Percentiles rank a stretch among this genome's conserved stretches.
Conservation (phyloP, 64 coral and sea anemone genomes). For the Actinia tenebrosa region DNA sequence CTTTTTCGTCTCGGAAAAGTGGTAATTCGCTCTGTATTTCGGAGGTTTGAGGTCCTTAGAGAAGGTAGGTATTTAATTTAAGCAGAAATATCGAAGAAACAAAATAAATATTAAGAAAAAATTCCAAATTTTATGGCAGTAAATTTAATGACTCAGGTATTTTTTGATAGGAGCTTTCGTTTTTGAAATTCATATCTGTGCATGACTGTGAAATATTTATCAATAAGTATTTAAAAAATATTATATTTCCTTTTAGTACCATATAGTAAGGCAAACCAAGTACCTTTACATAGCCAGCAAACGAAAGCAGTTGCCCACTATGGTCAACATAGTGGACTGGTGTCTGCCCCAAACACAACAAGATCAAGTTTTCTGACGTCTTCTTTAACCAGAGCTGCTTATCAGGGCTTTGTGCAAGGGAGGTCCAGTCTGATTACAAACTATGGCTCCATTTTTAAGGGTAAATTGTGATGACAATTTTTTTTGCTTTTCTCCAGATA, state of each 20-base stretch:
- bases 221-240: background rate
- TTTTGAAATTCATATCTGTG: background rate
- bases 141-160: background rate
- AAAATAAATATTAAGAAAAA: background rate
- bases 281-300: background rate
- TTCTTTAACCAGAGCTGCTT: background rate
- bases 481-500: too few species aligned
- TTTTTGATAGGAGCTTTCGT: background rate
- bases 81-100: background rate
- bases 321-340: background rate
- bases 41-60: background rate
- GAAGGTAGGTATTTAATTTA: background rate
- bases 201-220: too few species aligned
- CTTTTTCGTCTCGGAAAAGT: slow-evolving; percentile 21
- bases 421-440: background rate
- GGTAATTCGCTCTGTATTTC: slow-evolving; percentile 11
- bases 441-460: slow-evolving; percentile 12
- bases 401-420: background rate
- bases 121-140: too few species aligned
- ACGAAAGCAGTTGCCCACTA: background rate
- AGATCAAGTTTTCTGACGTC: background rate
- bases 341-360: background rate
- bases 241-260: background rate
- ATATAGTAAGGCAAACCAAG: background rate
- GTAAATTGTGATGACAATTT: background rate